Percentiles rank a stretch among this genome's conserved stretches.
phyloP scores from a whole-genome alignment of 2,113 vertebrate species.

The Phalacrocorax brasilianus region DNA sequence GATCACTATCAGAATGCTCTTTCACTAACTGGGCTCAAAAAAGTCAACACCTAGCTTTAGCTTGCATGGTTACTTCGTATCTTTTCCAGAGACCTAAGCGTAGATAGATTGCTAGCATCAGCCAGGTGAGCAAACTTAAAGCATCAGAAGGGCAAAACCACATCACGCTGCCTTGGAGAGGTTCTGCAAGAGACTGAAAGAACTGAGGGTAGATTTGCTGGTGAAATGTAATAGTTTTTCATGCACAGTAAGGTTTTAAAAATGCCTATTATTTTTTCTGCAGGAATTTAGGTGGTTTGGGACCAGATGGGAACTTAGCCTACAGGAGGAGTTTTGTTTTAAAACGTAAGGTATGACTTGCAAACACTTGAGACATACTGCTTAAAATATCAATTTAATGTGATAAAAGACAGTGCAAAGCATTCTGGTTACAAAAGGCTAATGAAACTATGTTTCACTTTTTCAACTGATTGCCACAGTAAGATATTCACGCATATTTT shows the following conservation, averaged over 20 bases:
- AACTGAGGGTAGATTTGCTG: background rate
- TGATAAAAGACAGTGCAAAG: background rate
- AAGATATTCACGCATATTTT: background rate
- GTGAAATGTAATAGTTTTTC: background rate
- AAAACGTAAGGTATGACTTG: background rate
- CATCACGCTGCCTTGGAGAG: background rate
- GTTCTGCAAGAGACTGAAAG: background rate
- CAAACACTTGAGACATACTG: background rate
- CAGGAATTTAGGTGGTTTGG: background rate
- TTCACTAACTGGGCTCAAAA: background rate
- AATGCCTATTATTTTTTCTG: background rate
- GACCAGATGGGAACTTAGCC: background rate
- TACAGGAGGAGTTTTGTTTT: background rate
- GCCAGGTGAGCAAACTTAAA: background rate
- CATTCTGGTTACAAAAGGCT: background rate
- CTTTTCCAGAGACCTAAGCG: background rate
- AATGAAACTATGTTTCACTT: background rate
- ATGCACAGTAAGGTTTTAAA: background rate
- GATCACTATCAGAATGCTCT: background rate
- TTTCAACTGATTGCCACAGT: background rate
- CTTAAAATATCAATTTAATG: background rate
- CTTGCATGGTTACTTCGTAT: too few relatives aligned
- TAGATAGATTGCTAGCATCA: background rate
- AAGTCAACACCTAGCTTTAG: background rate
- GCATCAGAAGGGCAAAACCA: background rate